A percentile compares a stretch with the other conserved stretches of the same genome.
Conservation (phyloP, 30 jellyfish, hydroid and myxozoan species). For the Aurelia coerulea region DNA sequence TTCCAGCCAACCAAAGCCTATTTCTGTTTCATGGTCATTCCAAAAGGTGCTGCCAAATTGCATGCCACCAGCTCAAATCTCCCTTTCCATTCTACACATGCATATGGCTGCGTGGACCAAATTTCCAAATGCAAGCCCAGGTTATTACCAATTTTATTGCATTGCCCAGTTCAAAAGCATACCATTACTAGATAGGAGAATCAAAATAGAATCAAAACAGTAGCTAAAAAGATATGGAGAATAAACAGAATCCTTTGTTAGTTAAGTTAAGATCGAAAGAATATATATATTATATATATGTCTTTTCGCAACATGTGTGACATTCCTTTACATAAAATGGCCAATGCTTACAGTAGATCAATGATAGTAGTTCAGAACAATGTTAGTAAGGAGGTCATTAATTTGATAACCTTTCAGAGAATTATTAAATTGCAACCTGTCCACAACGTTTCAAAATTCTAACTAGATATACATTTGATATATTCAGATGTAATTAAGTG, state of each 20-base stretch:
- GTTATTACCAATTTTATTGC: constrained; percentile 23
- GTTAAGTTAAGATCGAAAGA: not conserved
- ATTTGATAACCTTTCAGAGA: too few species aligned
- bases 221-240: not conserved
- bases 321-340: too few species aligned
- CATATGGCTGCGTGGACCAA: constrained; percentile 14
- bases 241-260: not conserved
- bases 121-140: constrained; percentile 53
- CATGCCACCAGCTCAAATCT: constrained; percentile 43
- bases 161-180: constrained; percentile 66
- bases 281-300: too few species aligned
- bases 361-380: too few species aligned
- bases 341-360: too few species aligned
- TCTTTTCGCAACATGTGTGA: too few species aligned
- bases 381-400: too few species aligned
- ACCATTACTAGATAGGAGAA: constrained; percentile 63
- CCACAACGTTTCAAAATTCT: too few species aligned
- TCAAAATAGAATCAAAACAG: not conserved
- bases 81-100: constrained; percentile 2
- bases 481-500: too few species aligned
- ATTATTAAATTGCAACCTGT: too few species aligned
- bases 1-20: constrained; percentile 57
- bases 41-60: not conserved
- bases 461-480: too few species aligned
- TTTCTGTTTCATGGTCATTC: not conserved